A percentile compares a stretch with the other conserved stretches of the same genome.
These are phyloP conservation scores for Acanthornis magna DNA, from an alignment of 2,797 vertebrate genomes.

Conservation along the genomic window DNA sequence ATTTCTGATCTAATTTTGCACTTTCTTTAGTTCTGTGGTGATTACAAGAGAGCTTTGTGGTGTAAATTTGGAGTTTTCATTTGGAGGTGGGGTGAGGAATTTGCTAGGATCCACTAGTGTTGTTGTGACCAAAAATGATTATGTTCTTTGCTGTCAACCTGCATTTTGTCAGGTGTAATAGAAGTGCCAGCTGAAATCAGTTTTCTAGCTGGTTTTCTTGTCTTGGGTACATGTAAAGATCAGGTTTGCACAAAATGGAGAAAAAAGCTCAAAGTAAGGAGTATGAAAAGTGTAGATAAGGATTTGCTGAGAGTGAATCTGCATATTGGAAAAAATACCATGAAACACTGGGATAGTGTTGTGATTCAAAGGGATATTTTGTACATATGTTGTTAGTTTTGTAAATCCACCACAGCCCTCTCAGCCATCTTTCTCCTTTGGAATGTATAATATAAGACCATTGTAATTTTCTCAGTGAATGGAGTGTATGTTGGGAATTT, in stretches of 20 bases:
- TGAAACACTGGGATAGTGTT: too few species aligned
- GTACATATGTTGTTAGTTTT: too few species aligned
- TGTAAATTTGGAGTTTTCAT: neutral
- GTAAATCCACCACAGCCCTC: too few species aligned
- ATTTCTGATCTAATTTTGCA: neutral
- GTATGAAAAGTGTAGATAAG: neutral
- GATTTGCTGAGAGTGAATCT: neutral
- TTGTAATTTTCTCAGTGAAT: too few species aligned
- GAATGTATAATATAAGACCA: too few species aligned
- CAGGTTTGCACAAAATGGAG: neutral
- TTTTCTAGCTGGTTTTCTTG: slow-evolving; percentile 5
- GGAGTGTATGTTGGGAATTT: too few species aligned
- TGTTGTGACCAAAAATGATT: neutral
- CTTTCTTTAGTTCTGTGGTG: neutral
- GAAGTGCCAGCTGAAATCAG: neutral
- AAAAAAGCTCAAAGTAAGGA: neutral
- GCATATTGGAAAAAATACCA: too few species aligned
- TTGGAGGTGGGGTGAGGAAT: neutral
- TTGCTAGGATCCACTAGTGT: neutral
- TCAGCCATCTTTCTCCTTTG: too few species aligned
- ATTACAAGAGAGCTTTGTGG: neutral
- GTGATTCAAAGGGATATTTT: too few species aligned
- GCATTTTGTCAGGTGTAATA: neutral
- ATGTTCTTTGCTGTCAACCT: neutral
- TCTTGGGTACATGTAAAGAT: neutral